Evolutionary conservation across 2,888 invertebrate species (phyloP).

Genomic region (Pristionchus exspectatus): DNA sequence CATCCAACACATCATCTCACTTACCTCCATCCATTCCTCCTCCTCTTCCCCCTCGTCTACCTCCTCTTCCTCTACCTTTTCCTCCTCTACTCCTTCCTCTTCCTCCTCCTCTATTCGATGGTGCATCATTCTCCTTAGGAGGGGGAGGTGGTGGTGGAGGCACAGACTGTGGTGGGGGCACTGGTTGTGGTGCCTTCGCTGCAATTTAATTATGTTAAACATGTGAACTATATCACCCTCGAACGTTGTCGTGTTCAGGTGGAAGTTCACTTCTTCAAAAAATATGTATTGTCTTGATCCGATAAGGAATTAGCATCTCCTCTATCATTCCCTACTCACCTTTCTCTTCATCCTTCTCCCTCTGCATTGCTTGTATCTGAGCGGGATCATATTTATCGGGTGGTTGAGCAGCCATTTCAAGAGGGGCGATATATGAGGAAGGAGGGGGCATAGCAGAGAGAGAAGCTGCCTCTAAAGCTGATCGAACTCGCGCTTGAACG

Average conservation of each 20-base stretch:
- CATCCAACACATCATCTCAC: constrained; percentile 22
- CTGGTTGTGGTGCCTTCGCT: constrained; percentile 1
- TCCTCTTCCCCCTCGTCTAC: not conserved
- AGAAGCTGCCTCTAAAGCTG: not conserved
- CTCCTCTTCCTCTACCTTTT: not conserved
- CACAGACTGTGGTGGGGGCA: not conserved
- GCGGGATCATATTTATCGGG: constrained; percentile 15
- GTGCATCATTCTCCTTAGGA: constrained; percentile 1
- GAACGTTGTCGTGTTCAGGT: too few relatives aligned
- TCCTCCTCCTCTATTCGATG: constrained; percentile 12
- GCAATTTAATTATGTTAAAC: not conserved
- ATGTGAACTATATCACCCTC: not conserved
- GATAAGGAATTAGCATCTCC: too few relatives aligned
- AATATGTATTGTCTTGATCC: too few relatives aligned
- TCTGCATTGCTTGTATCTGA: constrained; percentile 28
- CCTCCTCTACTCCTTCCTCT: not conserved
- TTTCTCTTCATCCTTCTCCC: constrained; percentile 21
- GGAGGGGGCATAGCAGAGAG: constrained; percentile 25
- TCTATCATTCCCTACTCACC: not conserved
- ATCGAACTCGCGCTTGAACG: constrained; percentile 43
- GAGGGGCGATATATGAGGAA: constrained; percentile 21
- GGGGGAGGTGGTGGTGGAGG: not conserved
- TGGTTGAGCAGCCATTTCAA: not conserved
- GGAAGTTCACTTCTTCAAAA: too few relatives aligned
- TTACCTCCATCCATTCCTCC: not conserved